phyloP scores from a whole-genome alignment of 2,113 vertebrate genomes.

The Malurus alboscapulatus region DNA sequence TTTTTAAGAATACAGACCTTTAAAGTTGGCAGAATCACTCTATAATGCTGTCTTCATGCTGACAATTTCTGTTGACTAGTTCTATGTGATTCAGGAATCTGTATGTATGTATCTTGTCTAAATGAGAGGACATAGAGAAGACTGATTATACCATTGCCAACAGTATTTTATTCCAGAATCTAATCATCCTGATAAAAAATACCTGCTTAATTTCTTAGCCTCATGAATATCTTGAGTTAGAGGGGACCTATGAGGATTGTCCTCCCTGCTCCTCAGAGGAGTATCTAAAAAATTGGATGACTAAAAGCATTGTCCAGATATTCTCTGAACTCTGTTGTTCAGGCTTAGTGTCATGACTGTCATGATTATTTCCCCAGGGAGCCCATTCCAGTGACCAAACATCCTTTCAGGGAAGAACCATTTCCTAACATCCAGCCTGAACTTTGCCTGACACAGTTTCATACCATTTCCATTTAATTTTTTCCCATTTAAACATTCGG shows the following conservation, averaged over 20 bases:
- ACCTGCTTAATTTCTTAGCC: not conserved
- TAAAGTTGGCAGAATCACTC: not conserved
- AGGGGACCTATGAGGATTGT: not conserved
- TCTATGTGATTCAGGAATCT: not conserved
- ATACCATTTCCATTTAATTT: not conserved
- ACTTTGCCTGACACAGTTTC: not conserved
- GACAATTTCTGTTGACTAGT: not conserved
- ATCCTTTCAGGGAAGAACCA: not conserved
- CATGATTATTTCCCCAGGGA: not conserved
- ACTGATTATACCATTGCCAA: not conserved
- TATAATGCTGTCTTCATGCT: not conserved
- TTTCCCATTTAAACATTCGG: not conserved
- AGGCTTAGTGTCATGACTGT: not conserved
- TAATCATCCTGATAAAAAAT: not conserved
- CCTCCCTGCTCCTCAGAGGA: not conserved
- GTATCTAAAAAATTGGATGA: too few species aligned
- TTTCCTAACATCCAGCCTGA: not conserved
- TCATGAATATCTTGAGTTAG: rapidly evolving
- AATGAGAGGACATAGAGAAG: not conserved
- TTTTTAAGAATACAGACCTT: not conserved
- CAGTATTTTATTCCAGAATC: not conserved
- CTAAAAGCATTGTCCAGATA: not conserved
- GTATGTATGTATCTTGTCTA: not conserved
- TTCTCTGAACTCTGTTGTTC: not conserved
- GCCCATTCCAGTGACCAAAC: not conserved